Conservation (phyloP, 2,113 vertebrate species). For the Sterrhoptilus dennistouni region DNA sequence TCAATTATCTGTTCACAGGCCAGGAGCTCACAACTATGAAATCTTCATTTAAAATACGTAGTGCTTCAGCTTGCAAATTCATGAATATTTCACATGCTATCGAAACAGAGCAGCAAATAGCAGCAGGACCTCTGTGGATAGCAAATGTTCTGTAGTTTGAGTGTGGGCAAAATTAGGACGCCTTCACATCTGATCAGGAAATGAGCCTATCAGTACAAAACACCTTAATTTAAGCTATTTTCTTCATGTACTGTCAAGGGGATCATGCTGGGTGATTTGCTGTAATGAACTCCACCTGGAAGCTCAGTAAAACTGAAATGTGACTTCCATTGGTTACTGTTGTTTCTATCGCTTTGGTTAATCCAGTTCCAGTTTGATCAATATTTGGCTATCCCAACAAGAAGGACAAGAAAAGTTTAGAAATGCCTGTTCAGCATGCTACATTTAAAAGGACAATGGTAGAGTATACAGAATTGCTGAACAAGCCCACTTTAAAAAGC, state of each 20-base stretch:
- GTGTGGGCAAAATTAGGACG: not conserved
- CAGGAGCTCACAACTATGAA: slow-evolving; percentile 44
- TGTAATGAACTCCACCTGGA: slow-evolving; percentile 72
- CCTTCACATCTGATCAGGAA: slow-evolving; percentile 43
- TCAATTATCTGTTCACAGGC: slow-evolving; percentile 32
- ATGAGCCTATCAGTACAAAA: slow-evolving; percentile 18
- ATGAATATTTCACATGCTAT: slow-evolving; percentile 71
- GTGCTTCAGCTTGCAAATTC: slow-evolving; percentile 57
- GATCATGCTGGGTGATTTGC: slow-evolving; percentile 61
- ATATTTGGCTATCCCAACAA: slow-evolving; percentile 33
- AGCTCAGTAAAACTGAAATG: slow-evolving; percentile 53
- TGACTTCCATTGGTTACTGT: not conserved
- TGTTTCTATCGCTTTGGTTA: slow-evolving; percentile 40
- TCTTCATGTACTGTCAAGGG: slow-evolving; percentile 60
- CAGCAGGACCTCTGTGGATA: slow-evolving; percentile 48
- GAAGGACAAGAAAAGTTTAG: not conserved
- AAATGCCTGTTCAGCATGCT: not conserved
- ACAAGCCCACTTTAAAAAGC: not conserved
- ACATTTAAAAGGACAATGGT: not conserved
- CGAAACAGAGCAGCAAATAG: slow-evolving; percentile 56
- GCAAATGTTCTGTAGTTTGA: slow-evolving; percentile 29
- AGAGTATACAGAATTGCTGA: not conserved
- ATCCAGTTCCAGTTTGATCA: slow-evolving; percentile 54
- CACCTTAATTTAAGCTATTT: slow-evolving; percentile 69
- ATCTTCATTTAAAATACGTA: slow-evolving; percentile 43